phyloP scores from a whole-genome alignment of 1,140 invertebrate species.

The Musca vetustissima region DNA sequence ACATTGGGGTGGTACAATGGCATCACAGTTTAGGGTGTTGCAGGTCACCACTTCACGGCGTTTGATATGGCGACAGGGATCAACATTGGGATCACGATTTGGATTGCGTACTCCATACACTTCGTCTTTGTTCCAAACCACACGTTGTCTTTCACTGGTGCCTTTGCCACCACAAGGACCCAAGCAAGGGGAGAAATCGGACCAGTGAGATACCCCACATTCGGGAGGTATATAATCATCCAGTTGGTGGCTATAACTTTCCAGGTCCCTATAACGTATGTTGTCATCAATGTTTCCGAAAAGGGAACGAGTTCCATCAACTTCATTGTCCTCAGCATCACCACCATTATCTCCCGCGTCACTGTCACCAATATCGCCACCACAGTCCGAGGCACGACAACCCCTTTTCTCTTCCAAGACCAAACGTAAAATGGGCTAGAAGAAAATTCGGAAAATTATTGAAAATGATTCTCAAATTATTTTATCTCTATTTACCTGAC shows the following conservation, averaged over 20 bases:
- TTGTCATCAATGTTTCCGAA: constrained; percentile 27
- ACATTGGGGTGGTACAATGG: constrained; percentile 54
- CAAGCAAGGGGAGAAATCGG: constrained; percentile 73
- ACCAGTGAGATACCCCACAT: constrained; percentile 74
- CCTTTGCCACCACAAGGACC: constrained; percentile 62
- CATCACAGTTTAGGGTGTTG: constrained; percentile 60
- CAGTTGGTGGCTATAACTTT: constrained; percentile 47
- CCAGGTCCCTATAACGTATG: constrained; percentile 45
- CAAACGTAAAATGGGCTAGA: constrained; percentile 24
- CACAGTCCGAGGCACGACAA: constrained; percentile 45
- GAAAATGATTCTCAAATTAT: neutral
- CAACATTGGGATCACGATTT: constrained; percentile 40
- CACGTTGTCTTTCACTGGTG: constrained; percentile 39
- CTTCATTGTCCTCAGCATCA: neutral
- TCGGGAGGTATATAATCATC: constrained; percentile 55
- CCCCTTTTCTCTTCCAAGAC: constrained; percentile 38
- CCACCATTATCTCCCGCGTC: constrained; percentile 3
- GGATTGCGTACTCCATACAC: constrained; percentile 42
- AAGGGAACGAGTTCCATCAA: constrained; percentile 20
- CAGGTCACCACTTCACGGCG: constrained; percentile 56
- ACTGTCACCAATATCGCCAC: constrained; percentile 40
- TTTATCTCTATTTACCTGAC: constrained; percentile 32
- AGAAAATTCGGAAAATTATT: too few relatives aligned
- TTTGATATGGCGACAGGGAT: constrained; percentile 54
- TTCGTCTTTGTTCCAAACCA: constrained; percentile 52